Conservation (phyloP, 2,797 vertebrate species). For the Oophaga sylvatica region DNA sequence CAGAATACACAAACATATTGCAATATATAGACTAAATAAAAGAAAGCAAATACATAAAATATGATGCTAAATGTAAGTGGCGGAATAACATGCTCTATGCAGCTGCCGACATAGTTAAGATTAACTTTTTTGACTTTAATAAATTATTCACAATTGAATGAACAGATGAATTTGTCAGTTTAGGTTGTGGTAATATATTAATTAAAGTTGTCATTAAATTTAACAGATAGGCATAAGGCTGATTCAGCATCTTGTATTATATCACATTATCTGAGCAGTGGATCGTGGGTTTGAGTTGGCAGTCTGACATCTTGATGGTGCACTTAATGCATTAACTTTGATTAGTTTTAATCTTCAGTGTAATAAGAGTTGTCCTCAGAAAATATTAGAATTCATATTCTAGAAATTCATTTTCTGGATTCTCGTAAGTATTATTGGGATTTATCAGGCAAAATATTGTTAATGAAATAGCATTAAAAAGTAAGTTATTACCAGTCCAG, state of each 20-base stretch:
- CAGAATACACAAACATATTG: not conserved
- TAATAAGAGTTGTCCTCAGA: not conserved
- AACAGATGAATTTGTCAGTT: slow-evolving; percentile 21
- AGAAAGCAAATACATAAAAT: not conserved
- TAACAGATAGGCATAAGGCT: not conserved
- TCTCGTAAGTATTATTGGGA: not conserved
- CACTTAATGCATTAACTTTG: not conserved
- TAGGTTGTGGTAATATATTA: slow-evolving; percentile 8
- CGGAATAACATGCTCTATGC: not conserved
- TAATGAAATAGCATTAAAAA: no score
- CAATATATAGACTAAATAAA: not conserved
- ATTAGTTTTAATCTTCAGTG: not conserved
- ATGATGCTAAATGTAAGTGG: not conserved
- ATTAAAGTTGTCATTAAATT: slow-evolving; percentile 18
- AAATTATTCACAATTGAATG: slow-evolving; percentile 8
- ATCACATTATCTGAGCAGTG: not conserved
- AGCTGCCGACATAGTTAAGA: not conserved
- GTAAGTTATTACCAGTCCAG: no score
- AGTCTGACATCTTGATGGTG: slow-evolving; percentile 10
- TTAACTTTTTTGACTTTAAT: not conserved
- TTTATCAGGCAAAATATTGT: no score
- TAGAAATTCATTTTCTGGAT: not conserved
- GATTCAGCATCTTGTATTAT: slow-evolving; percentile 6
- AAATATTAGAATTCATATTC: not conserved
- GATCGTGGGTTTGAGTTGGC: not conserved